Base-by-base conservation (phyloP, 2,113 vertebrate species). In the Ivindomyrus marchei region DNA sequence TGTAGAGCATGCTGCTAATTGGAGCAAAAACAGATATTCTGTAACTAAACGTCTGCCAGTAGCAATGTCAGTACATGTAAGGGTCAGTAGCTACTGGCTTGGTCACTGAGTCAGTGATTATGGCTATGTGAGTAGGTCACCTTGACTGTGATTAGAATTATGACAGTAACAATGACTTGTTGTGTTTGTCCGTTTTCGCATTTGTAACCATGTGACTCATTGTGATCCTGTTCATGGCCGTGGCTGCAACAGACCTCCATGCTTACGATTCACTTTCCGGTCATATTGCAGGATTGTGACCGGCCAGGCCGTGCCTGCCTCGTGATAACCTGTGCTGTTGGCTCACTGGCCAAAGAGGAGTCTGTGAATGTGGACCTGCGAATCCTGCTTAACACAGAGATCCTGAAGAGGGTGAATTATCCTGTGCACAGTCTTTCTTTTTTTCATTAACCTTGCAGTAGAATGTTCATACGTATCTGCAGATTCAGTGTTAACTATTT, bases 331-430 rank as follows among this genome's bases (percentile, higher is more conserved):
- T 99, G 98, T 94, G 96, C 94, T 39, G 94, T 99, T 91, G 97
- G 96, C 53, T 96, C 96, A 0, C 94, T 98, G 49, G 92, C 97
- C 85, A 99, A 97, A 95, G 97, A 98, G 88, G 98, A 99, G 91
- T 96, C 97, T 42, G 93, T 96, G 84, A 96, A 95, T 88, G 96
- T 99, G 92, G 97, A 97, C 91, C 90, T 99, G 85, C 96, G 96
- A 92, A 95, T 97, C 88, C 95, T 99, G 36, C 96, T 99, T 90
- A 99, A 99, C 94, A 99, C 98, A 0, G 98, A 99, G 94, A 98
- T 99, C 91, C 90, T 99, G 58, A 99, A 99, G 90, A 98, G 96
- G 97, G 98, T 99, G 83, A 46, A 3, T 47, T 45, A 83, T 45
- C 77, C 77, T 45, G 39, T 19, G 8, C 77, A 4, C 66, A 77